Conservation (phyloP, 2,797 vertebrate species). For the Neostethus bicornis region DNA sequence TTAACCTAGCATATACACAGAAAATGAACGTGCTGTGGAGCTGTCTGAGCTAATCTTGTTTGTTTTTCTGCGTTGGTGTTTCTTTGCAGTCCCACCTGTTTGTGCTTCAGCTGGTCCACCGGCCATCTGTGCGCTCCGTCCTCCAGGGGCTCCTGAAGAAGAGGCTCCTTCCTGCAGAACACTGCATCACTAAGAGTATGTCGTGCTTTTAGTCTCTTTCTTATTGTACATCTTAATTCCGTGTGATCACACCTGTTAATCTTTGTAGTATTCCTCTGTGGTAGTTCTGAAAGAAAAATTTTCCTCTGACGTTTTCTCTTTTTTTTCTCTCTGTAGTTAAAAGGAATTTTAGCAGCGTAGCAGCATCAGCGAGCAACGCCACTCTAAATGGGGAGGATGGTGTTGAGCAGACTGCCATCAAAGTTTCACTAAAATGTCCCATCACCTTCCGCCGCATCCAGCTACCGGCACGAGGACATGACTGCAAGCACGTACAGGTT, state of each 20-base stretch:
- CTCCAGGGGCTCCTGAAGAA: constrained; percentile 98
- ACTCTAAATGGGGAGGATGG: constrained; percentile 95
- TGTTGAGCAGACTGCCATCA: constrained; percentile 97
- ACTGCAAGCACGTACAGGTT: constrained; percentile 98
- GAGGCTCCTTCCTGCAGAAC: constrained; percentile 94
- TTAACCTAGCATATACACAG: not conserved
- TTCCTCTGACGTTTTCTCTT: constrained; percentile 12
- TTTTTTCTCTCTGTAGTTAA: constrained; percentile 82
- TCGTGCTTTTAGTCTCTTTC: constrained; percentile 34
- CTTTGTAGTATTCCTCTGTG: constrained; percentile 20
- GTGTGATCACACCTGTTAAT: constrained; percentile 31
- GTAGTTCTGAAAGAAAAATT: not conserved
- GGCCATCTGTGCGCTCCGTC: constrained; percentile 95
- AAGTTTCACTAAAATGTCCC: constrained; percentile 98
- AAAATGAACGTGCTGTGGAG: not conserved
- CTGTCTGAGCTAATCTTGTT: constrained; percentile 24
- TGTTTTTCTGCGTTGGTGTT: constrained; percentile 35
- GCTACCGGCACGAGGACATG: constrained; percentile 94
- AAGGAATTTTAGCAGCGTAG: constrained; percentile 97
- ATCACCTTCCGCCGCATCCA: constrained; percentile 98
- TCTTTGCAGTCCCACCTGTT: constrained; percentile 93
- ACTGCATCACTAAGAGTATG: constrained; percentile 97
- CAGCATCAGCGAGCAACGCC: constrained; percentile 90
- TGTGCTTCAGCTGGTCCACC: constrained; percentile 96
- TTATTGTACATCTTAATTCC: constrained; percentile 45